Evolutionary conservation across 53 echinoderm and acorn worm genomes (phyloP), one percentile per base, ranked within the genome.

Genomic region (Zoroaster sp.): DNA sequence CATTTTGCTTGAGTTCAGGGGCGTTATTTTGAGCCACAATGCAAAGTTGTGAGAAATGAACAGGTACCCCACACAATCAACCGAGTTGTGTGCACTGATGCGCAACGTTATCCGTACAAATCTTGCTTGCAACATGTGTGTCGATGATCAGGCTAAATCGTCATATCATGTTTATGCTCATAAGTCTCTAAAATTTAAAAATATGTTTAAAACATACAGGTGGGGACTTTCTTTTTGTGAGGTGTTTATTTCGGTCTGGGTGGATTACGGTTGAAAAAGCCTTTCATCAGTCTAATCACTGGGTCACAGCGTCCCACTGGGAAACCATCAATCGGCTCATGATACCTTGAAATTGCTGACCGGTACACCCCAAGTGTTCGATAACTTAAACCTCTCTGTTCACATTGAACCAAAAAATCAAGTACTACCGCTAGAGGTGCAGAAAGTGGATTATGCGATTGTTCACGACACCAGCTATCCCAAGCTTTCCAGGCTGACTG

Each of bases 181-280:
- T n/a, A n/a, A n/a, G n/a, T n/a, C n/a, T n/a, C n/a, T n/a, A n/a
- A n/a, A n/a, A n/a, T n/a, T n/a, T n/a, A n/a, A n/a, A n/a, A n/a
- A n/a, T n/a, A n/a, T n/a, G n/a, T n/a, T n/a, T n/a, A n/a, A n/a
- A n/a, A n/a, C n/a, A n/a, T n/a, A n/a, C n/a, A n/a, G n/a, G n/a
- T n/a, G n/a, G n/a, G n/a, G n/a, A n/a, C n/a, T n/a, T n/a, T n/a
- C n/a, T n/a, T n/a, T n/a, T n/a, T n/a, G n/a, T n/a, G n/a, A n/a
- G n/a, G n/a, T n/a, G n/a, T n/a, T n/a, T n/a, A 92, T 73, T 36
- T 81, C 3, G 92, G 88, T 37, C 55, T 85, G 53, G 92, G 88
- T 40, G 94, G 94, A 73, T 86, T 91, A 31, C 83, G 44, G 77
- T 91, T 87, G 35, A 89, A 89, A 46, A 92, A 69, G 35, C 92